Percentiles rank a stretch among this genome's conserved stretches.
Evolutionary conservation across 2,797 vertebrate genomes (phyloP).

Genomic region (Oreortyx pictus): DNA sequence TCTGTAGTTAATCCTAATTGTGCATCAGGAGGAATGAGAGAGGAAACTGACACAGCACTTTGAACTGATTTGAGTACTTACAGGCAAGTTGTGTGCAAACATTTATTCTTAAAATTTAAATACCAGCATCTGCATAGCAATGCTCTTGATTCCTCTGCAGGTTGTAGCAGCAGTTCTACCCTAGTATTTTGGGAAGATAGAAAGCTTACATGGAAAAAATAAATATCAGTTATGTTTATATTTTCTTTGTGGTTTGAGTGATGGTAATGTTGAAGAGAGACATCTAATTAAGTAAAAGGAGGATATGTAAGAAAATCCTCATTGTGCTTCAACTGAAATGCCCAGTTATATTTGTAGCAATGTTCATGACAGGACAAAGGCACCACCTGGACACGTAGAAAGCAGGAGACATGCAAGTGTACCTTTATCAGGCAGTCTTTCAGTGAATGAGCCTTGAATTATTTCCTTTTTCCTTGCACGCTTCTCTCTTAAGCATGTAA

Average conservation of each 20-base stretch:
- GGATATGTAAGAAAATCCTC: not conserved
- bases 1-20: not conserved
- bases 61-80: not conserved
- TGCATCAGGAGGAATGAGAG: not conserved
- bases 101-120: not conserved
- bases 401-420: not conserved
- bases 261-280: not conserved
- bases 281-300: not conserved
- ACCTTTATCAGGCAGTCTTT: not conserved
- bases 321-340: not conserved
- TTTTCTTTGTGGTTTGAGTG: not conserved
- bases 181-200: not conserved
- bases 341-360: not conserved
- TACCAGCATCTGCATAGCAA: not conserved
- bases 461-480: not conserved
- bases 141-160: not conserved
- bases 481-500: conserved; percentile 1
- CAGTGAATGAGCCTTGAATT: not conserved
- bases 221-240: not conserved
- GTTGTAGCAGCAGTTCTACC: not conserved
- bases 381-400: not conserved
- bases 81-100: not conserved
- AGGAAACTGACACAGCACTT: not conserved
- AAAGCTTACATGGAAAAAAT: not conserved
- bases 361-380: not conserved